Base-by-base conservation (phyloP, 2,113 vertebrate species). In the Orycteropus afer region DNA sequence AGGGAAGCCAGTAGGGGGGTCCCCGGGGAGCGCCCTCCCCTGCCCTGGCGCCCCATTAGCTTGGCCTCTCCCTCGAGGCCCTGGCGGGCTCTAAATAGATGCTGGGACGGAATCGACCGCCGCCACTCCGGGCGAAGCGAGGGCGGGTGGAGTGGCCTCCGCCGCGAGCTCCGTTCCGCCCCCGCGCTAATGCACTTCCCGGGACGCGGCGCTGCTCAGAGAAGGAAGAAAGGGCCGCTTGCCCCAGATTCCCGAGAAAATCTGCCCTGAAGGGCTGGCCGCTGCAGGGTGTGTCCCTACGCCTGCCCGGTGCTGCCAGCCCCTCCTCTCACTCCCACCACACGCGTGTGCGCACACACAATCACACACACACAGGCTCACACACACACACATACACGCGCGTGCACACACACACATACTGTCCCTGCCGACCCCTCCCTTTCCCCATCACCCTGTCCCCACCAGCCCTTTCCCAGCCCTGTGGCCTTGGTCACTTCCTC, bases 241-340 rank as follows among this genome's bases (percentile, higher is more conserved):
- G 45, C 88, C 86, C 86, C 15, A 7, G 45, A 79, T 22, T 29
- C 18, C 15, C 0, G 8, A 69, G 40, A 76, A 32, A 18, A 7
- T 42, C 27, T 77, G 27, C 47, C 32, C 51, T 2, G 0, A 32
- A 32, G 63, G 7, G 65, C 34, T 69, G 15, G 3, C 22, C 14
- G 11, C 7, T 14, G 22, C 27, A 2, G 37, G 32, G 57, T 5
- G 13, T n/a, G 15, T 17, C 57, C 53, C 55, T 23, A 17, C 61
- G 2, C 61, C 1, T 2, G 2, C 0, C 2, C 3, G 27, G 14
- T 27, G 2, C n/a, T 57, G 11, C 20, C 80, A 49, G 74, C 7
- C 3, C 0, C 11, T 8, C 2, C 4, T 57, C 55, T 57, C 34
- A n/a, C n/a, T n/a, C n/a, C n/a, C n/a, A n/a, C n/a, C n/a, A n/a